These are phyloP conservation scores for Diarsia rubi DNA, from an alignment of 2,888 invertebrate genomes.

Conservation along the genomic window DNA sequence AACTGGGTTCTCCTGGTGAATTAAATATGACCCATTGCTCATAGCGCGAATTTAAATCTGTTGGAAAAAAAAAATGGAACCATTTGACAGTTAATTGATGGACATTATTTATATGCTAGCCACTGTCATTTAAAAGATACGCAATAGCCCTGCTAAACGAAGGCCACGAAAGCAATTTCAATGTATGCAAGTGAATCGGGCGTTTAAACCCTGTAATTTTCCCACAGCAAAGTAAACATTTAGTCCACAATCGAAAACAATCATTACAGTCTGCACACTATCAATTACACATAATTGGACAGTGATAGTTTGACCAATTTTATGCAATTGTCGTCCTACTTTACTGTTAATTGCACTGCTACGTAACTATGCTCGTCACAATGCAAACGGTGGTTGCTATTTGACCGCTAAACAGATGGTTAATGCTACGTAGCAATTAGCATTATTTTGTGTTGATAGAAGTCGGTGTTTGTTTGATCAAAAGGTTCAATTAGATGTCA, in stretches of 20 bases:
- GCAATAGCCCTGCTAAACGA: too few relatives aligned
- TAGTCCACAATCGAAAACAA: background rate
- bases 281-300: conserved; percentile 25
- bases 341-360: conserved; percentile 13
- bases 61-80: too few relatives aligned
- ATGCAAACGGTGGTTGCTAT: background rate
- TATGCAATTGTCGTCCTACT: conserved; percentile 25
- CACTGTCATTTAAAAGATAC: too few relatives aligned
- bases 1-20: too few relatives aligned
- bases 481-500: too few relatives aligned
- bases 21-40: too few relatives aligned
- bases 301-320: conserved; percentile 12
- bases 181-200: background rate
- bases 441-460: background rate
- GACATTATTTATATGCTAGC: too few relatives aligned
- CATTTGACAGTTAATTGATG: too few relatives aligned
- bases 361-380: background rate
- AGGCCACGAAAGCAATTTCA: too few relatives aligned
- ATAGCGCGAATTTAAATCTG: too few relatives aligned
- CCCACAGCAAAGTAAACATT: background rate
- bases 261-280: conserved; percentile 1
- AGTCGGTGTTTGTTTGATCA: background rate
- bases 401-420: background rate
- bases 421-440: background rate
- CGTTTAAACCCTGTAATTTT: background rate